Conservation (phyloP, 2,113 vertebrate genomes). For the Microcebus jonahi region DNA sequence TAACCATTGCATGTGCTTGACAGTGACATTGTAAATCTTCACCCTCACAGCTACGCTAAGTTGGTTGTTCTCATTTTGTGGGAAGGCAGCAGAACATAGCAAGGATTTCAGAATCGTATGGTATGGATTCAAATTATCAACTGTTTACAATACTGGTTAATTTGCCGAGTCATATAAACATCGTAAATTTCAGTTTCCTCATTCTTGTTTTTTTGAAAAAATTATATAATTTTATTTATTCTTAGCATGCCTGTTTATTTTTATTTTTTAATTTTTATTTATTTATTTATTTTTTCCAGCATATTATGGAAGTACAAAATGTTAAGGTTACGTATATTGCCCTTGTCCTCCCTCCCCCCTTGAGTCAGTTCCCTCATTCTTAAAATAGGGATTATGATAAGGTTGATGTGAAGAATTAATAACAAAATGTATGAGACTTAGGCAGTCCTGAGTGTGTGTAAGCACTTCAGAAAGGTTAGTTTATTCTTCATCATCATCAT, state of each 20-base stretch:
- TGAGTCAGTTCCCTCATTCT: background rate
- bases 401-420: background rate
- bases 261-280: too few species aligned
- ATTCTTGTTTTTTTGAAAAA: background rate
- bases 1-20: background rate
- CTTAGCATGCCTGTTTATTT: too few species aligned
- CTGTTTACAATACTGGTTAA: background rate
- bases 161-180: background rate
- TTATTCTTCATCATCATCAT: background rate
- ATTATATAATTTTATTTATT: too few species aligned
- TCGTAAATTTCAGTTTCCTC: background rate
- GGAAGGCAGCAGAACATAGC: background rate
- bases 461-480: background rate
- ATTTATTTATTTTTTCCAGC: too few species aligned
- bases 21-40: background rate
- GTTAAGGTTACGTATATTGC: too few species aligned
- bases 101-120: background rate
- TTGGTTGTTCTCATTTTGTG: background rate
- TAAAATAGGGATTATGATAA: background rate
- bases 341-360: too few species aligned
- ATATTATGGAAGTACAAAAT: too few species aligned
- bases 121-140: background rate
- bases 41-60: background rate
- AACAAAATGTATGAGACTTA: background rate
- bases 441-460: background rate